Conservation (phyloP, 1,140 invertebrate species). For the Dreissena polymorpha region DNA sequence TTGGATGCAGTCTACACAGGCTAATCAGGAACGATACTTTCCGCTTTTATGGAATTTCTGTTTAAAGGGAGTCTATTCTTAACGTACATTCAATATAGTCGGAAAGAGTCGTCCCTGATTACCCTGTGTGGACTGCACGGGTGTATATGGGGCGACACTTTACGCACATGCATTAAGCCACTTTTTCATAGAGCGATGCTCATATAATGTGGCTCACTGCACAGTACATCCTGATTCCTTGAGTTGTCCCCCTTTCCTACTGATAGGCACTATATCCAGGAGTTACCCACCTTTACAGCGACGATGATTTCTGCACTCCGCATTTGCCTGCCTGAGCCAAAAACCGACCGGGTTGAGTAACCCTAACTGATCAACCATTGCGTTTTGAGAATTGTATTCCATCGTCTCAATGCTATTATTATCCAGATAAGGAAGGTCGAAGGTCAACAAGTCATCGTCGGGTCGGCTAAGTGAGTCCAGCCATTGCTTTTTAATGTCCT, state of each 20-base stretch:
- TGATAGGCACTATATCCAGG: background rate
- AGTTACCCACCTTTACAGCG: slow-evolving; percentile 12
- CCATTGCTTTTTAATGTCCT: slow-evolving; percentile 39
- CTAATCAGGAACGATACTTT: no score
- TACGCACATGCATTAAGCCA: no score
- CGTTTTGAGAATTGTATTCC: slow-evolving; percentile 47
- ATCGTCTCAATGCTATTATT: background rate
- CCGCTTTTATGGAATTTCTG: no score
- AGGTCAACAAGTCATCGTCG: slow-evolving; percentile 12
- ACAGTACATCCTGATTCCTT: slow-evolving; percentile 17
- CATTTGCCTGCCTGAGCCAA: slow-evolving; percentile 33
- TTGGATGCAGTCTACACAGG: no score
- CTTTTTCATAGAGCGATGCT: no score
- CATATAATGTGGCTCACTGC: background rate
- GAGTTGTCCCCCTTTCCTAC: background rate
- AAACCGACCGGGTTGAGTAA: slow-evolving; percentile 50
- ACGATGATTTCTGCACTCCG: slow-evolving; percentile 37
- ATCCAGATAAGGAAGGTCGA: background rate
- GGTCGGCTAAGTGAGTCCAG: background rate
- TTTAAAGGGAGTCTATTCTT: no score
- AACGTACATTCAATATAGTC: no score
- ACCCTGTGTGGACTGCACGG: no score
- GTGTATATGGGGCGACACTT: no score
- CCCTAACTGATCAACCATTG: slow-evolving; percentile 51
- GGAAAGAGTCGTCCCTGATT: background rate